Evolutionary conservation across 2,888 invertebrate genomes (phyloP).

Genomic region (Pedicia rivosa): DNA sequence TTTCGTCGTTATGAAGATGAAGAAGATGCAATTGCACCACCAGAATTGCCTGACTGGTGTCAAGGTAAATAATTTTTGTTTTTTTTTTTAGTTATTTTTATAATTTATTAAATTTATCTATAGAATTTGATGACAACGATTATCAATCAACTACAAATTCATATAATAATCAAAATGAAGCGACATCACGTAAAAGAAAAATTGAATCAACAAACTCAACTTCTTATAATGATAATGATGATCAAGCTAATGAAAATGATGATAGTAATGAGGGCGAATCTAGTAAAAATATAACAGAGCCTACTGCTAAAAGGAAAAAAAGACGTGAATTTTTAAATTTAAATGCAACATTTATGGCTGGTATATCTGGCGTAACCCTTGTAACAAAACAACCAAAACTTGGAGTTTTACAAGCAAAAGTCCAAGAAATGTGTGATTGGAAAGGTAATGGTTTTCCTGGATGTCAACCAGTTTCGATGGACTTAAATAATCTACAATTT

Average conservation of each 20-base stretch:
- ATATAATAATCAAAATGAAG: slow-evolving; percentile 22
- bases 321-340: slow-evolving; percentile 20
- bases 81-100: slow-evolving; percentile 8
- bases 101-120: slow-evolving; percentile 7
- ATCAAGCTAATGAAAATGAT: slow-evolving; percentile 9
- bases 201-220: not conserved
- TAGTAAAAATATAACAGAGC: slow-evolving; percentile 8
- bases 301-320: not conserved
- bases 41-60: slow-evolving; percentile 82
- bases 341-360: slow-evolving; percentile 69
- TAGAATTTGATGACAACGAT: slow-evolving; percentile 18
- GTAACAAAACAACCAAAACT: slow-evolving; percentile 46
- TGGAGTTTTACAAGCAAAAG: slow-evolving; percentile 50
- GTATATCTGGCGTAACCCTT: slow-evolving; percentile 60
- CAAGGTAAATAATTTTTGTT: slow-evolving; percentile 27
- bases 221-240: slow-evolving; percentile 9
- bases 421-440: slow-evolving; percentile 73
- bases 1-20: slow-evolving; percentile 67
- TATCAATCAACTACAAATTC: slow-evolving; percentile 25
- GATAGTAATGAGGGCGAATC: slow-evolving; percentile 10
- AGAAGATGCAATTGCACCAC: slow-evolving; percentile 54
- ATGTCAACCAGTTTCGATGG: slow-evolving; percentile 95
- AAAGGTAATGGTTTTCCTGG: slow-evolving; percentile 77
- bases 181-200: slow-evolving; percentile 11
- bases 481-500: slow-evolving; percentile 55